Percentiles rank a stretch among this genome's conserved stretches.
Evolutionary conservation across 2,888 invertebrate species (phyloP).

Genomic region (Palloptera scutellata): DNA sequence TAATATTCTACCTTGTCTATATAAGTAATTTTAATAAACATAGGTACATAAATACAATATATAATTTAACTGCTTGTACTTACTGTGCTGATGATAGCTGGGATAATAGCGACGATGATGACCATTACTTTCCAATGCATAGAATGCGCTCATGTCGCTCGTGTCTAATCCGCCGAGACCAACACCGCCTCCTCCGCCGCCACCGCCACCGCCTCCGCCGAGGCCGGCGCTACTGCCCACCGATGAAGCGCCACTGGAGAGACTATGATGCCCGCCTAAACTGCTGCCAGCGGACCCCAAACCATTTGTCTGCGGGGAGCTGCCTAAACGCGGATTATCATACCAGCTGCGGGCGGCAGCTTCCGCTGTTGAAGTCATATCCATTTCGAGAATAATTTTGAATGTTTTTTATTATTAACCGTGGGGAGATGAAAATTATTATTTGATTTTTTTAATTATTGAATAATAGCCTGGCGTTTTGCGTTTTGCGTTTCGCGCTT

Average conservation of each 20-base stretch:
- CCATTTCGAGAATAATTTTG: constrained; percentile 65
- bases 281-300: constrained; percentile 57
- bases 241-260: constrained; percentile 58
- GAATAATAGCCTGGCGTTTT: too few species aligned
- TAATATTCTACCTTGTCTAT: background rate
- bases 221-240: constrained; percentile 55
- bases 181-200: constrained; percentile 51
- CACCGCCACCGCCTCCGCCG: constrained; percentile 52
- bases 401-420: constrained; percentile 51
- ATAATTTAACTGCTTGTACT: constrained; percentile 43
- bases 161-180: constrained; percentile 59
- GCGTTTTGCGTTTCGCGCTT: constrained; percentile 21
- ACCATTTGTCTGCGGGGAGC: constrained; percentile 63
- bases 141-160: constrained; percentile 65
- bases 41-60: background rate
- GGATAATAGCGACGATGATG: constrained; percentile 65
- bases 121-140: constrained; percentile 63
- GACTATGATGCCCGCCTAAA: constrained; percentile 58
- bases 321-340: constrained; percentile 64
- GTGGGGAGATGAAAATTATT: constrained; percentile 39
- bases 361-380: constrained; percentile 66
- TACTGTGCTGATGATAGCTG: constrained; percentile 64
- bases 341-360: constrained; percentile 66
- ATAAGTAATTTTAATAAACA: background rate
- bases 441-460: too few species aligned